phyloP scores from a whole-genome alignment of 2,113 vertebrate species.

The Rattus rattus region DNA sequence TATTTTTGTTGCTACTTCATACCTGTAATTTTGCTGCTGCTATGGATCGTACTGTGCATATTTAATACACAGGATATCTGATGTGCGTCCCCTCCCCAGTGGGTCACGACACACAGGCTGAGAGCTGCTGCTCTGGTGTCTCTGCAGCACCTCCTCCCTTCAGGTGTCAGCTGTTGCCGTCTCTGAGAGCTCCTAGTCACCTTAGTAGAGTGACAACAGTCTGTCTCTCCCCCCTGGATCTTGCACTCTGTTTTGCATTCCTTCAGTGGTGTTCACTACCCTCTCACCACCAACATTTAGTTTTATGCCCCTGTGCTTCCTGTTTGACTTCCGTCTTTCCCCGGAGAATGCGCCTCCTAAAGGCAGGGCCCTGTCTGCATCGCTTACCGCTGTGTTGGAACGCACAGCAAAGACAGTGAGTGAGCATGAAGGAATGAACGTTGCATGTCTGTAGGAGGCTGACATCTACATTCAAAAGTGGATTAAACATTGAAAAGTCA shows the following conservation, averaged over 20 bases:
- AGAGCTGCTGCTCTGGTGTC: background rate
- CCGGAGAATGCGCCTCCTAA: background rate
- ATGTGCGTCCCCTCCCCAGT: background rate
- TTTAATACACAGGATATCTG: background rate
- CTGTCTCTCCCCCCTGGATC: background rate
- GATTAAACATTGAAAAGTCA: background rate
- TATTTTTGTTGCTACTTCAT: background rate
- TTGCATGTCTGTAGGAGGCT: background rate
- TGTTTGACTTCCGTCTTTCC: background rate
- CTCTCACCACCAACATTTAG: background rate
- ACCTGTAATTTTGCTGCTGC: background rate
- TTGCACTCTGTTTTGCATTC: background rate
- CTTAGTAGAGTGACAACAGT: rapidly evolving
- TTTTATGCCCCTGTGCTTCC: background rate
- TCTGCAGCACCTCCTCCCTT: background rate
- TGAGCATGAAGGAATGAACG: background rate
- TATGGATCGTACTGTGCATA: background rate
- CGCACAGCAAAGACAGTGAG: background rate
- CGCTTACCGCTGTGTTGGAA: background rate
- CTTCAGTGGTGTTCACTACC: background rate
- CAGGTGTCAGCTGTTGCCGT: background rate
- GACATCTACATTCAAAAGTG: background rate
- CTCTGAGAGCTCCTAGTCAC: background rate
- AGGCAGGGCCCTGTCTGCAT: background rate
- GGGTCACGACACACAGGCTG: too few species aligned